phyloP scores from a whole-genome alignment of 2,888 invertebrate species.

The Catocala fraxini region DNA sequence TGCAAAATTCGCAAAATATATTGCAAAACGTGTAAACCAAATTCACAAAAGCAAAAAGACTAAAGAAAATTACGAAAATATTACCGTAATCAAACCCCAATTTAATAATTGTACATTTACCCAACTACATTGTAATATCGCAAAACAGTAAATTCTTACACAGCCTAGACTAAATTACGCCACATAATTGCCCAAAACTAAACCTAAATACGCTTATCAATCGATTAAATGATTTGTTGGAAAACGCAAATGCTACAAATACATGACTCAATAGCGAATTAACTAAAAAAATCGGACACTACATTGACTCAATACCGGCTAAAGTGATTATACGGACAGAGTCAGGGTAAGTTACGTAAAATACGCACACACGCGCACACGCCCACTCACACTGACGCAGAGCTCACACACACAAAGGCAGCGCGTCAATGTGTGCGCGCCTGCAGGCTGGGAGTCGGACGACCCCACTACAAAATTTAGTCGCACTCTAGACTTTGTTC shows the following conservation, averaged over 20 bases:
- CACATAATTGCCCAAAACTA: constrained; percentile 60
- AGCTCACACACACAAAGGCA: constrained; percentile 34
- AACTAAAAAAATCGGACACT: constrained; percentile 80
- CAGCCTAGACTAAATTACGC: constrained; percentile 53
- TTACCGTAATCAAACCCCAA: constrained; percentile 28
- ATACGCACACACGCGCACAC: constrained; percentile 65
- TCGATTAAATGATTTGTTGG: constrained; percentile 60
- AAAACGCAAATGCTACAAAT: constrained; percentile 67
- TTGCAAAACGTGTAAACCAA: no score
- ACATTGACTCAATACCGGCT: constrained; percentile 80
- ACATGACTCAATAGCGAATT: constrained; percentile 84
- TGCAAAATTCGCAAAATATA: not conserved
- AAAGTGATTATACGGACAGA: constrained; percentile 78
- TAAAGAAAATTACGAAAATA: constrained; percentile 27
- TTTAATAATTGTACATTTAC: constrained; percentile 40
- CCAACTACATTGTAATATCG: constrained; percentile 33
- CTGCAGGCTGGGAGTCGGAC: constrained; percentile 76
- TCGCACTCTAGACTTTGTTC: constrained; percentile 76
- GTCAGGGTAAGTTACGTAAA: constrained; percentile 82
- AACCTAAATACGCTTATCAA: constrained; percentile 62
- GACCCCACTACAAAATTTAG: constrained; percentile 86
- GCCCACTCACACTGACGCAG: constrained; percentile 60
- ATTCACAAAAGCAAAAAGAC: constrained; percentile 3
- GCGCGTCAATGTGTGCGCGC: constrained; percentile 65
- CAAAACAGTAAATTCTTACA: constrained; percentile 38